Evolutionary conservation across 2,113 vertebrate genomes (phyloP), one percentile per base, ranked within the genome.

Genomic region (Elanoides forficatus): DNA sequence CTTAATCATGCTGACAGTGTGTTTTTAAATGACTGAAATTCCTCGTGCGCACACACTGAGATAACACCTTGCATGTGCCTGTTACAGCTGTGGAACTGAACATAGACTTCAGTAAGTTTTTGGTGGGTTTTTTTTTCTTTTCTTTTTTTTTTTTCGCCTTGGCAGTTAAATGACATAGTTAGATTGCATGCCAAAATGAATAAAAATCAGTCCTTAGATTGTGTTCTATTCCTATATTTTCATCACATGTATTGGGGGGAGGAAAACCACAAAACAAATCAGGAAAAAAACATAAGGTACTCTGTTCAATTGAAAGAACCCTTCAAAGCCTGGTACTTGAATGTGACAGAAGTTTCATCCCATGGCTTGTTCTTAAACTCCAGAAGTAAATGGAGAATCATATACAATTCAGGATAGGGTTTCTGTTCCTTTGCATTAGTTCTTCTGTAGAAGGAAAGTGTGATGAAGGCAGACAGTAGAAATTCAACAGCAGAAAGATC

Each of bases 181-280:
- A 84, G 56, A 96, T 66, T 91, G 81, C 17, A 52, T 97, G 76
- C 56, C 85, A 95, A 93, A 84, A 88, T 86, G 68, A 96, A 78
- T 88, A 94, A 95, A 94, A 83, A 75, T 93, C 56, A 94, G 22
- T 86, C 23, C 73, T 90, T 59, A n/a, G 34, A 55, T 91, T 86
- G 56, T 79, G 26, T 56, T 93, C 15, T 29, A 15, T 48, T 90
- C 18, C 81, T 91, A 2, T 82, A 56, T 92, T 95, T 96, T 85
- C 42, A 56, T 91, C 95, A 42, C 45, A 42, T 36, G 34, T 68
- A 18, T 15, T 19, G 29, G 14, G 11, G 8, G 9, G 2, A 23
- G 3, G 20, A 16, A 15, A 30, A 4, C 11, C 10, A 47, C 17
- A 66, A 68, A 71, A 58, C 13, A 65, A 52, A 65, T 65, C 17